These are phyloP conservation scores for Rhingia campestris DNA, from an alignment of 2,888 invertebrate species.

Conservation along the genomic window DNA sequence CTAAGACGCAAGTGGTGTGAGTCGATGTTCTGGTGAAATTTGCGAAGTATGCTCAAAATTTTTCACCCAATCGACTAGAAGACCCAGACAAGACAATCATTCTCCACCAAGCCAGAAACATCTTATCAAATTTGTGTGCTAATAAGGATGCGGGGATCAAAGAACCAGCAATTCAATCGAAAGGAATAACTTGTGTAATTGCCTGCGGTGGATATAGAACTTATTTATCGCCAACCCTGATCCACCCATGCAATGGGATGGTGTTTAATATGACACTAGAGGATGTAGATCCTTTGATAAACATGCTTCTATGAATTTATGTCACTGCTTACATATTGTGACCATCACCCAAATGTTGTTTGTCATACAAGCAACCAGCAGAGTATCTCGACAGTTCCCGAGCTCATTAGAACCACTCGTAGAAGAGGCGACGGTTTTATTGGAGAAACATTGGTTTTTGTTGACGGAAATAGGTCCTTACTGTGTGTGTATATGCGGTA, in stretches of 20 bases:
- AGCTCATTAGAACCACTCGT: not conserved
- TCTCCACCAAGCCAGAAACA: not conserved
- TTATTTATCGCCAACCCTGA: not conserved
- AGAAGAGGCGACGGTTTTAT: slow-evolving; percentile 43
- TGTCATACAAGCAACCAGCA: slow-evolving; percentile 23
- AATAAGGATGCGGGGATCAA: slow-evolving; percentile 14
- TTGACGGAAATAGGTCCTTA: slow-evolving; percentile 6
- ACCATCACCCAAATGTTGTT: slow-evolving; percentile 52
- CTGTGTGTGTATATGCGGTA: slow-evolving; percentile 9
- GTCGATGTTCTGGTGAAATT: not conserved
- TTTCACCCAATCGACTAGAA: slow-evolving; percentile 10
- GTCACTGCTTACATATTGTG: slow-evolving; percentile 50
- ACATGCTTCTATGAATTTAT: slow-evolving; percentile 50
- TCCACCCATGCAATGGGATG: not conserved
- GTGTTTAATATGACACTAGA: not conserved
- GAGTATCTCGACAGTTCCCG: not conserved
- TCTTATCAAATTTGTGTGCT: slow-evolving; percentile 14
- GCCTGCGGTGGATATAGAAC: slow-evolving; percentile 1
- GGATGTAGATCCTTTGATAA: slow-evolving; percentile 24
- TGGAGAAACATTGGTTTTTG: slow-evolving; percentile 12
- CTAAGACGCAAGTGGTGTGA: not conserved
- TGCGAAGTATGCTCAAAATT: slow-evolving; percentile 26
- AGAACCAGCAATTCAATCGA: slow-evolving; percentile 4
- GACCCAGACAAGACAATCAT: slow-evolving; percentile 1
- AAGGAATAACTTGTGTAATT: slow-evolving; percentile 19